These are phyloP conservation scores for Amphibalanus amphitrite DNA, from an alignment of 1,140 invertebrate genomes.

Conservation along the genomic window DNA sequence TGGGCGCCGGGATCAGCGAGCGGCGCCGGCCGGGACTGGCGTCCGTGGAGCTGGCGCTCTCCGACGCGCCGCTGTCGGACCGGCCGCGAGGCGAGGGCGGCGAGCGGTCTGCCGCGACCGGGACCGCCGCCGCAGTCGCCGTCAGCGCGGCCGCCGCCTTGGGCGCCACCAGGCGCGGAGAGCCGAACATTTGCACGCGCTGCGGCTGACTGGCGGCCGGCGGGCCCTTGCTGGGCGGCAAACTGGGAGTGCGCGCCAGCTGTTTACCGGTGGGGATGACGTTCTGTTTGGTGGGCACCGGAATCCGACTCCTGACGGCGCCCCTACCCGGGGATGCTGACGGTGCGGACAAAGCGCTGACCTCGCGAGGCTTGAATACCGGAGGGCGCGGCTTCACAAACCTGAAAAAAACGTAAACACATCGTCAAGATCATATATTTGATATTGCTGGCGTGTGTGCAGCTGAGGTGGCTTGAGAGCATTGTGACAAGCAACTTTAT, in stretches of 20 bases:
- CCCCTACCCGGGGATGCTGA: neutral
- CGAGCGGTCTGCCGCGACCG: neutral
- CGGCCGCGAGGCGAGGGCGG: neutral
- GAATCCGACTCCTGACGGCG: neutral
- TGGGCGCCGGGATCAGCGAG: neutral
- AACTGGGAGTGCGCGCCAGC: neutral
- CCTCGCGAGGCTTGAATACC: too few species aligned
- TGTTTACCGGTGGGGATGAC: neutral
- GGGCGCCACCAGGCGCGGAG: neutral
- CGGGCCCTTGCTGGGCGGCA: too few species aligned
- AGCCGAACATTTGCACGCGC: neutral
- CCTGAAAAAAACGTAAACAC: neutral
- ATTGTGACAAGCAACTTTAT: too few species aligned
- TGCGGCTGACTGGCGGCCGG: neutral
- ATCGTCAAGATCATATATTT: too few species aligned
- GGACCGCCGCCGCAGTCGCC: too few species aligned
- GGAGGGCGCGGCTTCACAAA: neutral
- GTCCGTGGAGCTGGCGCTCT: neutral
- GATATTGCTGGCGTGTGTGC: too few species aligned
- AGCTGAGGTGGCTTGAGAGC: too few species aligned
- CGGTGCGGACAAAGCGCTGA: neutral
- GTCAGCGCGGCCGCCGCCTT: neutral
- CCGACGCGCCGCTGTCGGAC: too few species aligned
- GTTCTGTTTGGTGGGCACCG: neutral
- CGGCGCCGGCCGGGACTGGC: neutral